Base-by-base conservation (phyloP, 1,140 invertebrate genomes). In the Solen grandis region DNA sequence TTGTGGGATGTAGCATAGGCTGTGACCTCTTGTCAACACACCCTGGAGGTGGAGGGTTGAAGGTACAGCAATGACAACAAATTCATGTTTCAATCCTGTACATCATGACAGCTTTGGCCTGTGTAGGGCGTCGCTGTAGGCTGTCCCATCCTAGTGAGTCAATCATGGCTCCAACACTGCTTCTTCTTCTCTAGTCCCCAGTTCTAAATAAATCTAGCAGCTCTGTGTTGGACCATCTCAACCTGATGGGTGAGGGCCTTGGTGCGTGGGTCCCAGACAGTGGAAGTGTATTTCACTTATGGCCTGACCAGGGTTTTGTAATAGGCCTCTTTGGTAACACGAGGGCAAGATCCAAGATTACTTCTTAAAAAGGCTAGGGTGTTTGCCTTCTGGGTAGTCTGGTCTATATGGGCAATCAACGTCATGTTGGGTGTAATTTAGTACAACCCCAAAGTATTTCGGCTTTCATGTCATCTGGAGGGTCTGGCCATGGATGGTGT, bases 171-270 rank as follows among this genome's bases (percentile, higher is more conserved):
- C n/a, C n/a, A n/a, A n/a, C n/a, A n/a, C 55, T 35, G 55, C 27
- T 75, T 5, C n/a, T 75, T 22, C 31, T 29, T 8, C 31, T 27
- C 31, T 77, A 66, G 31, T 52, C 46, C n/a, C 55, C 36, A 16
- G 16, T n/a, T n/a, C n/a, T n/a, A 27, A 5, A 35, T 63, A 22
- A 35, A 75, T 19, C 75, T 29, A 10, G 85, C 81, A 63, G 79
- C 85, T 46, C 85, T 29, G 22, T 81, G 65, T 50, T 86, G 85
- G 22, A 86, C 83, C 5, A n/a, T 35, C n/a, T n/a, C n/a, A n/a
- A n/a, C n/a, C n/a, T n/a, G n/a, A n/a, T n/a, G n/a, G n/a, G n/a
- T n/a, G n/a, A 36, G 82, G 79, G 25, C 84, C 29, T 16, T 68
- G 29, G 25, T 74, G 31, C 38, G 69, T 38, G 75, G 77, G 60